Conservation (phyloP, 2,113 vertebrate genomes). For the Columbina picui region DNA sequence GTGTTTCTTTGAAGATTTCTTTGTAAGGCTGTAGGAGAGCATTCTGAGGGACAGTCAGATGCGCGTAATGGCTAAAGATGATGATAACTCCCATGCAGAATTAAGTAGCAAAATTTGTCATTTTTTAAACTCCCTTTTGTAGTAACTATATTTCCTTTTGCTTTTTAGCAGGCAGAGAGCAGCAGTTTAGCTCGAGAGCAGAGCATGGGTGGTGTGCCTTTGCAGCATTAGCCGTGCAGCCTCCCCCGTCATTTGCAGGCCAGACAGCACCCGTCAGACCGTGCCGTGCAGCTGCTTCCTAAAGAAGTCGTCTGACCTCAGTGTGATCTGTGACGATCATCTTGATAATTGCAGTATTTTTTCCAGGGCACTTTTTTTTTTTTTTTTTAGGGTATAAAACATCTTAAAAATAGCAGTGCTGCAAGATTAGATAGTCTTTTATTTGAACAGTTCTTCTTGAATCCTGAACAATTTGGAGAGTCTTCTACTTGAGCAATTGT, state of each 20-base stretch:
- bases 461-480: not conserved
- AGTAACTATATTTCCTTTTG: not conserved
- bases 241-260: not conserved
- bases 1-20: conserved; percentile 37
- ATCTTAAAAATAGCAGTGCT: not conserved
- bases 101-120: not conserved
- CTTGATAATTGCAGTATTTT: not conserved
- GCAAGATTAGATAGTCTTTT: not conserved
- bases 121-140: not conserved
- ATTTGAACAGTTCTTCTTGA: not conserved
- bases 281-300: rapidly evolving
- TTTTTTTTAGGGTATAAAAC: not conserved
- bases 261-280: not conserved
- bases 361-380: not conserved
- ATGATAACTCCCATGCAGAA: not conserved
- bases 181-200: not conserved
- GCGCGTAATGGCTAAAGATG: not conserved
- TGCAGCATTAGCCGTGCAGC: not conserved
- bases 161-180: not conserved
- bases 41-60: not conserved
- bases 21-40: not conserved
- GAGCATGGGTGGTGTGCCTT: not conserved
- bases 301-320: not conserved
- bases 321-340: not conserved
- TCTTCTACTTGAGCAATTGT: not conserved